Evolutionary conservation across 2,888 invertebrate genomes (phyloP), one percentile per base, ranked within the genome.

Genomic region (Caenorhabditis sp.): DNA sequence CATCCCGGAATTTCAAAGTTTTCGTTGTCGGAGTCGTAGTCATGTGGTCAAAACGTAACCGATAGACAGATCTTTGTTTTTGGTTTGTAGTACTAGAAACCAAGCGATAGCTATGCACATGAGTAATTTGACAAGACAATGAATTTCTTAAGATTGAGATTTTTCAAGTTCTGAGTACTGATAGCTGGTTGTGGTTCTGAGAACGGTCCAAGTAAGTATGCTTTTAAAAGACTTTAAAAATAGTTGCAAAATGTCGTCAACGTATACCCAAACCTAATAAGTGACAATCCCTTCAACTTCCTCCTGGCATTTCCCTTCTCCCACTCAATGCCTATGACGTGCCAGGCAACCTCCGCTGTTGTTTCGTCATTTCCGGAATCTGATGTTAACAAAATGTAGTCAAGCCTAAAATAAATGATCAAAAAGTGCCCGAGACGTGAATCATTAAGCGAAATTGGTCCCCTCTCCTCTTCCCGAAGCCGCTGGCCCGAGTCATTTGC

Each of bases 361-460:
- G 40, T 40, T 40, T 40, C 40, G 40, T 20, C 62, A 71, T 71
- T 64, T 51, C 40, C 40, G 6, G 6, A 9, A 9, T 20, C 44
- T 22, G 20, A 44, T 37, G 60, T 61, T 70, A 58, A 56, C 26
- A 70, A 70, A 32, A 61, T 70, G 70, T 47, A 47, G 47, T 47
- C n/a, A n/a, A 20, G 47, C 4, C 47, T n/a, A 18, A 4, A 47
- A n/a, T 40, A 15, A 40, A 15, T 18, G 47, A 47, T 47, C 47
- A 47, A 18, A 47, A 47, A 47, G 47, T 47, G 47, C 47, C 9
- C 32, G 4, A 32, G 4, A 18, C n/a, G 40, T 15, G 40, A 15
- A 40, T 47, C 47, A 18, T 47, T 47, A 47, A 9, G 47, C 2
- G 11, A 40, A 40, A 13, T 40, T 2, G 47, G n/a, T 18, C 18